Evolutionary conservation across 2,888 invertebrate genomes (phyloP).

Genomic region (Spodoptera exigua): DNA sequence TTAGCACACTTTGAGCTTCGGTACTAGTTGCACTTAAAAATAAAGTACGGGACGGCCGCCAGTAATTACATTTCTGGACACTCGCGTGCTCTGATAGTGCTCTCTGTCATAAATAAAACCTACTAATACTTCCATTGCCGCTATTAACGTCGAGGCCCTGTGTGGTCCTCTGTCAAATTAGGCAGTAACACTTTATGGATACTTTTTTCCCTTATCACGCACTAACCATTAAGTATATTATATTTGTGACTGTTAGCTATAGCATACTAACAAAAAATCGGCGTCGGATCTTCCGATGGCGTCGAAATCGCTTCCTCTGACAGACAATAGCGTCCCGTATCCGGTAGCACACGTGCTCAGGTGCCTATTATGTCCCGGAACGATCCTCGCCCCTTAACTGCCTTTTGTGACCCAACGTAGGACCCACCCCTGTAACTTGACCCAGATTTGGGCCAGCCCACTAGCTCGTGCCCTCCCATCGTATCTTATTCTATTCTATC

Average conservation of each 20-base stretch:
- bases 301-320: slow-evolving; percentile 86
- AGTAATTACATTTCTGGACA: too few relatives aligned
- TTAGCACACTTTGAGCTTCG: slow-evolving; percentile 10
- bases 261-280: slow-evolving; percentile 73
- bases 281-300: slow-evolving; percentile 82
- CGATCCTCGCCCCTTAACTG: slow-evolving; percentile 69
- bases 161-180: slow-evolving; percentile 51
- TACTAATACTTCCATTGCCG: slow-evolving; percentile 3
- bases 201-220: slow-evolving; percentile 61
- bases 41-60: not conserved
- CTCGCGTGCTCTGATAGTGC: too few relatives aligned
- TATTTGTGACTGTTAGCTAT: slow-evolving; percentile 58
- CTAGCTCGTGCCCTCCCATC: slow-evolving; percentile 84
- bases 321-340: slow-evolving; percentile 85
- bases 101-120: too few relatives aligned
- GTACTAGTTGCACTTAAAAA: slow-evolving; percentile 7
- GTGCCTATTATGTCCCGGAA: slow-evolving; percentile 83
- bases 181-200: slow-evolving; percentile 31
- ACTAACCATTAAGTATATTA: slow-evolving; percentile 50
- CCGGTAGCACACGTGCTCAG: slow-evolving; percentile 89
- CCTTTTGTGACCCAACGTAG: slow-evolving; percentile 75
- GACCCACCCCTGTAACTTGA: slow-evolving; percentile 85
- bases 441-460: slow-evolving; percentile 80
- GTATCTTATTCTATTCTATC: slow-evolving; percentile 66
- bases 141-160: slow-evolving; percentile 30